Base-by-base conservation (phyloP, 2,113 vertebrate genomes). In the Holacanthus passer region DNA sequence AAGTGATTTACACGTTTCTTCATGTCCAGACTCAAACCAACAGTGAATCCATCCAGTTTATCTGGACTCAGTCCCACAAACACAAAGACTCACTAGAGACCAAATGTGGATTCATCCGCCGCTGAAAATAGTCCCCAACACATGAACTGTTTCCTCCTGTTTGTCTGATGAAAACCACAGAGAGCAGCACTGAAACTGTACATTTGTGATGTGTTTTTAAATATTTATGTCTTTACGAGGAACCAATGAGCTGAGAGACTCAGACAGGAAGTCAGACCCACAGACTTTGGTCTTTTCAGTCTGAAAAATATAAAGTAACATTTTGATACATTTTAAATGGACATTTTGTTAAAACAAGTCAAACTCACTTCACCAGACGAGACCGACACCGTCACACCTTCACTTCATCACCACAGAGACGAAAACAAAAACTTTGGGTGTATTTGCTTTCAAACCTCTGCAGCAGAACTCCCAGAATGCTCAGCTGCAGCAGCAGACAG, bases 401-500 rank as follows among this genome's bases (percentile, higher is more conserved):
- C 29, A 20, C 31, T 35, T 20, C 19, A 39, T 62, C 5, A n/a
- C 7, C 8, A 22, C 20, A 4, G n/a, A 22, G 3, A 12, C 2
- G 50, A 24, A 12, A 17, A 14, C 19, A 20, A 22, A 20, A 50
- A 22, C 20, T 9, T 22, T 9, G 2, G 19, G 17, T 48, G 7
- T 27, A 0, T 59, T 43, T 20, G 27, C 47, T 45, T 53, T 20
- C 22, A 63, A 52, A 24, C 22, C 48, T 56, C 39, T 14, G 50
- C 82, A 20, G 65, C 77, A 71, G 56, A 85, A 22, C 63, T 87
- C 85, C 85, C 73, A 88, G 83, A 37, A 88, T 83, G 82, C 88
- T 73, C 27, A 0, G 85, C 85, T 24, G 68, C 58, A 52, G 32
- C 75, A 9, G 77, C 69, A 56, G 35, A 69, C 58, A 1, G 72